phyloP scores from a whole-genome alignment of 2,113 vertebrate species.

The Mormyrus lacerda region DNA sequence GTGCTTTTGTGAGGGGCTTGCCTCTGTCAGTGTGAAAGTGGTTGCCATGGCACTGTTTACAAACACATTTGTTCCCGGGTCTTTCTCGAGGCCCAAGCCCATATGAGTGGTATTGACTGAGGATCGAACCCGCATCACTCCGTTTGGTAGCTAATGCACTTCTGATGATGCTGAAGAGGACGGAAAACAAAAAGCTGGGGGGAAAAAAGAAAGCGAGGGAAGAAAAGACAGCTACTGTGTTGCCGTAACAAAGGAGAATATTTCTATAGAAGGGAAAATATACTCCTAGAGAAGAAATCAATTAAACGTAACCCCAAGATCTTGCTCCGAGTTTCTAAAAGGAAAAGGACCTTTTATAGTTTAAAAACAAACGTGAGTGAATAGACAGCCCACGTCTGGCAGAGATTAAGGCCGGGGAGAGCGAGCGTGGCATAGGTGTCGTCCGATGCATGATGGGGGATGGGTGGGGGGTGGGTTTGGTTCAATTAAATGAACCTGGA shows the following conservation, averaged over 20 bases:
- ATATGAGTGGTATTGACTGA: slow-evolving; percentile 46
- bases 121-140: slow-evolving; percentile 45
- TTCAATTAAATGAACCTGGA: not conserved
- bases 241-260: slow-evolving; percentile 27
- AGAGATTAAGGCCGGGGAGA: not conserved
- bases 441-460: not conserved
- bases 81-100: slow-evolving; percentile 33
- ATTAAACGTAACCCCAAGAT: slow-evolving; percentile 13
- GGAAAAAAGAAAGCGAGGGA: slow-evolving; percentile 8
- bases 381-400: not conserved
- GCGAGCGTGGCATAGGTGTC: not conserved
- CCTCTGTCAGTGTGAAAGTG: slow-evolving; percentile 25
- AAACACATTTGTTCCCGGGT: slow-evolving; percentile 36
- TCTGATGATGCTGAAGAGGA: slow-evolving; percentile 38
- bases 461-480: not conserved
- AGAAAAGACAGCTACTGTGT: slow-evolving; percentile 17
- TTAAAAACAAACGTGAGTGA: not conserved
- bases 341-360: slow-evolving; percentile 8
- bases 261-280: slow-evolving; percentile 26
- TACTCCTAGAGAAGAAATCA: slow-evolving; percentile 15
- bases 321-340: slow-evolving; percentile 8
- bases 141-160: slow-evolving; percentile 52
- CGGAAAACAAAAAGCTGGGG: slow-evolving; percentile 11
- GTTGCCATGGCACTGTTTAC: slow-evolving; percentile 48
- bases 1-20: slow-evolving; percentile 15